phyloP scores from a whole-genome alignment of 2,797 vertebrate genomes.

The Crax fasciolata region DNA sequence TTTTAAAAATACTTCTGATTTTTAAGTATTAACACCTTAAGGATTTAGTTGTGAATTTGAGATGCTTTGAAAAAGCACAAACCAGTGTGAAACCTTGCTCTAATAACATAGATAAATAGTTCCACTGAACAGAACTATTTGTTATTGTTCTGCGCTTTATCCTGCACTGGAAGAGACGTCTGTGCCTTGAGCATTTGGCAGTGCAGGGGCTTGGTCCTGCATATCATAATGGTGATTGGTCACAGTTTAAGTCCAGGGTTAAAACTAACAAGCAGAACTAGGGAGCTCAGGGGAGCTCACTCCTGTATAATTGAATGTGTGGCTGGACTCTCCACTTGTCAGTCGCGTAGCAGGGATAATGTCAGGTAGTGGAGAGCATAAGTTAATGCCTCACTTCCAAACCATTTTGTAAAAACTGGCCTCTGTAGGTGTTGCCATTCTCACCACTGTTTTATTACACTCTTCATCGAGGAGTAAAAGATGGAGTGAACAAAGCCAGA shows the following conservation, averaged over 20 bases:
- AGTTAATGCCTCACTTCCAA: background rate
- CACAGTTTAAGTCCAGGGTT: background rate
- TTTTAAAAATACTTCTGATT: background rate
- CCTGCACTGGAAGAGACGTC: background rate
- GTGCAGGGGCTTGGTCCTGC: constrained; percentile 19
- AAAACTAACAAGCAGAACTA: background rate
- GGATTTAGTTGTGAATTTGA: background rate
- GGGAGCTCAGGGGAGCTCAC: background rate
- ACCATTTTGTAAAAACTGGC: background rate
- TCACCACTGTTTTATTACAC: background rate
- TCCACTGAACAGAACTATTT: constrained; percentile 2
- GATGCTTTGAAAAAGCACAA: background rate
- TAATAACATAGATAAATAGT: background rate
- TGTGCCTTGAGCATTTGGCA: constrained; percentile 18
- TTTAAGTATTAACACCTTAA: background rate
- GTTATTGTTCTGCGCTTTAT: background rate
- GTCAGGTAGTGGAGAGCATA: background rate
- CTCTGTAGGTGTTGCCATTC: background rate
- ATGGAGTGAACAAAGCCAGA: background rate
- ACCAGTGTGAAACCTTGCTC: background rate
- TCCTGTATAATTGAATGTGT: background rate
- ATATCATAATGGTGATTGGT: background rate
- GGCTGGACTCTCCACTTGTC: background rate
- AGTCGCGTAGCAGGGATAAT: background rate
- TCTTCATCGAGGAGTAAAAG: background rate